These are phyloP conservation scores for Tetanocera ferruginea DNA, from an alignment of 2,888 invertebrate genomes.

Conservation along the genomic window DNA sequence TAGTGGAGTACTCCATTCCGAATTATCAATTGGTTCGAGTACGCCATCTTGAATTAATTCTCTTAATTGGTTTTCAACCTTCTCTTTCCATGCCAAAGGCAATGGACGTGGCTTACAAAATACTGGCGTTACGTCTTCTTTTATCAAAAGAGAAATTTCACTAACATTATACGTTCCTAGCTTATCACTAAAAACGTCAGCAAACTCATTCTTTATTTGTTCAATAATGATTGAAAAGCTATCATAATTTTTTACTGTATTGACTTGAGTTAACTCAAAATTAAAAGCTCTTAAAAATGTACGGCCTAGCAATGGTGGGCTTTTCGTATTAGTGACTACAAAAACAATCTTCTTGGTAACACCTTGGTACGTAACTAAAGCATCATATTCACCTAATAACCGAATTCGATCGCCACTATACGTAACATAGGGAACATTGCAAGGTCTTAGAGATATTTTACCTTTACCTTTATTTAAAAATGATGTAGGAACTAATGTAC, in stretches of 20 bases:
- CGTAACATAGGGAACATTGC: constrained; percentile 8
- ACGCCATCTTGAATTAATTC: constrained; percentile 24
- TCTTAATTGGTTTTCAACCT: constrained; percentile 31
- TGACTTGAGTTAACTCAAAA: not conserved
- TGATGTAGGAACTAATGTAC: not conserved
- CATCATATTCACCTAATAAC: constrained; percentile 1
- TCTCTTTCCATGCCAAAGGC: constrained; percentile 12
- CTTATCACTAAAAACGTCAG: not conserved
- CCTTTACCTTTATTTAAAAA: constrained; percentile 4
- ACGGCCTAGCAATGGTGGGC: constrained; percentile 31
- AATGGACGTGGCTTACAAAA: constrained; percentile 29
- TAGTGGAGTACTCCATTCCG: constrained; percentile 39
- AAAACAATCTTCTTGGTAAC: constrained; percentile 8
- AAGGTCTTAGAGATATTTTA: constrained; percentile 4
- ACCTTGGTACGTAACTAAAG: not conserved
- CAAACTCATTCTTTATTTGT: not conserved
- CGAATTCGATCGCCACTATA: constrained; percentile 26
- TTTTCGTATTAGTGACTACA: constrained; percentile 18
- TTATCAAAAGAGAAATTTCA: not conserved
- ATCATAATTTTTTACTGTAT: not conserved
- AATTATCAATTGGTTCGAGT: constrained; percentile 31
- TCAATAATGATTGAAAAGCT: constrained; percentile 4
- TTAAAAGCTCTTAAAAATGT: constrained; percentile 38
- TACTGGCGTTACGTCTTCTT: constrained; percentile 22
- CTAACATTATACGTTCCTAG: not conserved